phyloP scores from a whole-genome alignment of 2,113 vertebrate genomes.

The Takifugu bimaculatus region DNA sequence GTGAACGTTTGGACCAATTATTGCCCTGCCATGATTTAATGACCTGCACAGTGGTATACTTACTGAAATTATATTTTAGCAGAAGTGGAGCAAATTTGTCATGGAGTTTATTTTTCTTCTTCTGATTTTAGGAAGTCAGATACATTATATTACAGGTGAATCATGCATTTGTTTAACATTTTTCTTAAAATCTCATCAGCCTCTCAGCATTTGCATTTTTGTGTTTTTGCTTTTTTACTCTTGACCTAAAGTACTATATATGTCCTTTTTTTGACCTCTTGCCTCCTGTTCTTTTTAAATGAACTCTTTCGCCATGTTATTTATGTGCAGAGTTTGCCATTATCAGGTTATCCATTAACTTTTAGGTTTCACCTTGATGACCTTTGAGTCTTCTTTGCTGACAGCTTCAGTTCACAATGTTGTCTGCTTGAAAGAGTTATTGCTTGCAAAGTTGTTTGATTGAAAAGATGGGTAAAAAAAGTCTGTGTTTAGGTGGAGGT shows the following conservation, averaged over 20 bases:
- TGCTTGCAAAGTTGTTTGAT: not conserved
- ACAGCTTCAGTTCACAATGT: constrained; percentile 3
- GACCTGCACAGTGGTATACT: not conserved
- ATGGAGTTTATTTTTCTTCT: constrained; percentile 2
- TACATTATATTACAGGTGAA: too few species aligned
- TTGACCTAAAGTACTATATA: too few species aligned
- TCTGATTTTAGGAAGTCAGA: constrained; percentile 4
- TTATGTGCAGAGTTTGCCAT: constrained; percentile 41
- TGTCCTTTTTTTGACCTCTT: not conserved
- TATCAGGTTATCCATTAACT: constrained; percentile 56
- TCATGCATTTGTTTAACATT: too few species aligned
- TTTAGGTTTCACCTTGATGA: constrained; percentile 29
- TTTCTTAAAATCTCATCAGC: not conserved
- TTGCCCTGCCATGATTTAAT: not conserved
- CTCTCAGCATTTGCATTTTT: not conserved
- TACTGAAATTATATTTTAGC: not conserved
- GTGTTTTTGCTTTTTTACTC: not conserved
- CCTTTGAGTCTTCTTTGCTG: constrained; percentile 1
- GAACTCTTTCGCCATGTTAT: constrained; percentile 12
- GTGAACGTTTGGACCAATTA: not conserved
- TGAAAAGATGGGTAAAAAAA: constrained; percentile 4
- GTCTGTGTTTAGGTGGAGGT: not conserved
- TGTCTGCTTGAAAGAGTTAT: not conserved
- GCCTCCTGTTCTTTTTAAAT: not conserved
- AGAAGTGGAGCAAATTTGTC: constrained; percentile 7